These are phyloP conservation scores for Styela plicata DNA, from an alignment of 23 tunicate genomes.

Conservation along the genomic window DNA sequence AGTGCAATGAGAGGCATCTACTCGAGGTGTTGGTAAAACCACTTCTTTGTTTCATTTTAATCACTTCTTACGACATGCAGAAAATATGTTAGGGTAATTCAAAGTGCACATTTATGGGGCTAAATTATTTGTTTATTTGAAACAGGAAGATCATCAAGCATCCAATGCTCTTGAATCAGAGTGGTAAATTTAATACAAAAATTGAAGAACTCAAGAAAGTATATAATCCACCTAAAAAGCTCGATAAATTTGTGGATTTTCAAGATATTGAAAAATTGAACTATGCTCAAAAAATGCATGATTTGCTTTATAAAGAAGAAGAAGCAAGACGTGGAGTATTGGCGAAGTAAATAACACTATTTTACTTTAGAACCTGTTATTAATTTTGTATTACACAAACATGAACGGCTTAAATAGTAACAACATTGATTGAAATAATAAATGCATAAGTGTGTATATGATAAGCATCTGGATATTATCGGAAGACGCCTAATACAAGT, in stretches of 20 bases:
- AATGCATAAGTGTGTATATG: no score
- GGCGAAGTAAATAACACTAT: slow-evolving; percentile 16
- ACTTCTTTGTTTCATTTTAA: no score
- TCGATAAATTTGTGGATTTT: slow-evolving; percentile 8
- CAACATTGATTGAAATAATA: no score
- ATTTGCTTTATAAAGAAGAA: slow-evolving; percentile 52
- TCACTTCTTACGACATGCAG: no score
- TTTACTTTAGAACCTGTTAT: neutral
- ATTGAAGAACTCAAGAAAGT: neutral
- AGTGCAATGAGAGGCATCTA: no score
- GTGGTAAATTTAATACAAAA: neutral
- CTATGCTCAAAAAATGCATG: slow-evolving; percentile 47
- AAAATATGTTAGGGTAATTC: no score
- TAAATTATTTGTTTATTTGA: neutral
- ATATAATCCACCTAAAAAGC: slow-evolving; percentile 10
- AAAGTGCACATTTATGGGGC: no score
- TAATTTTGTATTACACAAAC: neutral
- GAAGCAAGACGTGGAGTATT: slow-evolving; percentile 19
- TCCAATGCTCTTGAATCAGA: neutral
- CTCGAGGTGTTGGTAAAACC: no score
- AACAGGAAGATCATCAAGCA: slow-evolving; percentile 4
- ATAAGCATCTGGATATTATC: no score
- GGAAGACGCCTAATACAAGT: no score
- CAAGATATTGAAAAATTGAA: neutral
- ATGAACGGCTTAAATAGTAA: no score